phyloP scores from a whole-genome alignment of 2,888 invertebrate genomes.

The Poecilobothrus nobilitatus region DNA sequence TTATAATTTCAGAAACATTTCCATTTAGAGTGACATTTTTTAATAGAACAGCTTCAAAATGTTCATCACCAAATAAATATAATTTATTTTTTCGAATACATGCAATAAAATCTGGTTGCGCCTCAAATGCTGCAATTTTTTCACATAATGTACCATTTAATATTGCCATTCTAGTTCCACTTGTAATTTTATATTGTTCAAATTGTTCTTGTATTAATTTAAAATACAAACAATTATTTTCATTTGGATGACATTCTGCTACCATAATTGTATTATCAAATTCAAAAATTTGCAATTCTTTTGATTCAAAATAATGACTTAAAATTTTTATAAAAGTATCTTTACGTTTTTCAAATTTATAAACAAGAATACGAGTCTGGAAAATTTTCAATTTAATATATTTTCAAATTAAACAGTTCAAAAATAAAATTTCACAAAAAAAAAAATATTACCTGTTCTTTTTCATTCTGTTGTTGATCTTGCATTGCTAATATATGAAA shows the following conservation, averaged over 20 bases:
- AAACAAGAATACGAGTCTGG: not conserved
- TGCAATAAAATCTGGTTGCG: not conserved
- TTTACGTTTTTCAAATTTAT: not conserved
- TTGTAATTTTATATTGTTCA: not conserved
- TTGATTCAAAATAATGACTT: not conserved
- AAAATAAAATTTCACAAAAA: not conserved
- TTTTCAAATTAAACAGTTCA: not conserved
- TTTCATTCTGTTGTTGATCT: not conserved
- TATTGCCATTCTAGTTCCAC: not conserved
- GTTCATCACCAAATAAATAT: not conserved
- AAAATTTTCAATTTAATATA: not conserved
- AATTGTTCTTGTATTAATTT: not conserved
- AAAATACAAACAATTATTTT: not conserved
- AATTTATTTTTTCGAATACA: not conserved
- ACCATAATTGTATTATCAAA: not conserved
- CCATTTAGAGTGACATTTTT: not conserved
- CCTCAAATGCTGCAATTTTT: not conserved
- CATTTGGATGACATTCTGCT: not conserved
- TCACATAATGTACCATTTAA: not conserved
- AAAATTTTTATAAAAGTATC: not conserved
- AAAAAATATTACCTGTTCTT: not conserved
- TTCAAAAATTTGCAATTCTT: not conserved
- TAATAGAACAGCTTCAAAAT: not conserved
- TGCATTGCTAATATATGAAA: not conserved
- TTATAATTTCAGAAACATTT: not conserved